Conservation (phyloP, 1,140 invertebrate genomes). For the Anadara kagoshimensis region DNA sequence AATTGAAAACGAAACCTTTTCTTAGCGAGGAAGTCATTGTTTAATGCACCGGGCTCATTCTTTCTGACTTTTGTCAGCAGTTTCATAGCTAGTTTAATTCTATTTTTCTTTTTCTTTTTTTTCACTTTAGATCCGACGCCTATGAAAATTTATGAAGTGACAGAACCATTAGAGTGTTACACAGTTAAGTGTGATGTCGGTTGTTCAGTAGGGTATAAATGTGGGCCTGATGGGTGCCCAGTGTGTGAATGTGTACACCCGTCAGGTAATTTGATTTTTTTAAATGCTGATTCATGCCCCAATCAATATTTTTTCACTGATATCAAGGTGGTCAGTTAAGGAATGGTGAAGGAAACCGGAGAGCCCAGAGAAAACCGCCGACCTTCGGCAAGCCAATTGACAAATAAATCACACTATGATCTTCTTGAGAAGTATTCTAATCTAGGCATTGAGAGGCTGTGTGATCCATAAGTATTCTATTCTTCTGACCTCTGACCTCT, state of each 20-base stretch:
- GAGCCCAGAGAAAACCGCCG: too few relatives aligned
- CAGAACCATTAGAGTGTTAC: conserved; percentile 34
- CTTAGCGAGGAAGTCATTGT: neutral
- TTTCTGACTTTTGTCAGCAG: too few relatives aligned
- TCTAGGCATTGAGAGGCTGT: neutral
- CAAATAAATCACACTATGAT: neutral
- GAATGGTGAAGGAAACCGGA: too few relatives aligned
- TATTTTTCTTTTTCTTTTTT: too few relatives aligned
- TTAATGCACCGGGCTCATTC: too few relatives aligned
- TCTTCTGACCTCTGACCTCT: neutral
- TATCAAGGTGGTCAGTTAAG: too few relatives aligned
- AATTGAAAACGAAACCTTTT: neutral
- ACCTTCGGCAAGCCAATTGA: too few relatives aligned
- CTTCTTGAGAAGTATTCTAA: neutral
- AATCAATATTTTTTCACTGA: neutral
- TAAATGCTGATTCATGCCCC: neutral
- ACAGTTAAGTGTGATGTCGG: conserved; percentile 36
- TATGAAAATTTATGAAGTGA: conserved; percentile 1
- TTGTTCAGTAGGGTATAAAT: conserved; percentile 47
- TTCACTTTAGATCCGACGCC: neutral
- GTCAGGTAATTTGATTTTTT: conserved; percentile 28
- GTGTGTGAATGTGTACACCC: conserved; percentile 50
- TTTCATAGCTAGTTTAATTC: too few relatives aligned
- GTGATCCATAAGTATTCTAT: neutral
- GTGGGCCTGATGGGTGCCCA: conserved; percentile 42